Percentiles rank a stretch among this genome's conserved stretches.
These are phyloP conservation scores for Pissodes strobi DNA, from an alignment of 1,140 invertebrate species.

Conservation along the genomic window DNA sequence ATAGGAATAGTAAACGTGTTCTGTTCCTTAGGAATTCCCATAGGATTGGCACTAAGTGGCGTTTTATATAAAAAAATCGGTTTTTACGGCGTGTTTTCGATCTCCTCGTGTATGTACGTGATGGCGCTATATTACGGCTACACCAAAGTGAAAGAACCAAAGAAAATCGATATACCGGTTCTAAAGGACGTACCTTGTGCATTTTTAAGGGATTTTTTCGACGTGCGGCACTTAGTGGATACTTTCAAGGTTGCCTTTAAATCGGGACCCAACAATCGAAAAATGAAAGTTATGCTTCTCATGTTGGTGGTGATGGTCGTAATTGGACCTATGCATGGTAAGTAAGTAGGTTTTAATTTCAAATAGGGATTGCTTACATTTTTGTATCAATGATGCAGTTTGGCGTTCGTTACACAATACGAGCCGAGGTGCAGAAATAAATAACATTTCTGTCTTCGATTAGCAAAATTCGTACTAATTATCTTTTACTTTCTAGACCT, in stretches of 20 bases:
- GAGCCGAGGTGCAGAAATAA: no score
- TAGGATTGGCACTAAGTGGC: slow-evolving; percentile 77
- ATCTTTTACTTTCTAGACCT: no score
- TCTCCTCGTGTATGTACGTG: slow-evolving; percentile 74
- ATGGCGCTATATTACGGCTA: slow-evolving; percentile 74
- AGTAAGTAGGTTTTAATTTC: no score
- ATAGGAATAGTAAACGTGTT: slow-evolving; percentile 85
- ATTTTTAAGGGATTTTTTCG: slow-evolving; percentile 68
- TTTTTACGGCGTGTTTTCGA: slow-evolving; percentile 78
- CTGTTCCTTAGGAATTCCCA: slow-evolving; percentile 77
- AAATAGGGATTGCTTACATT: no score
- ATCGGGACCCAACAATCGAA: slow-evolving; percentile 70
- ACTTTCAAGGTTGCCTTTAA: slow-evolving; percentile 78
- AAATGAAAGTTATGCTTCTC: slow-evolving; percentile 71
- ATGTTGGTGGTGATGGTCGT: slow-evolving; percentile 82
- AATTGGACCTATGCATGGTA: slow-evolving; percentile 80
- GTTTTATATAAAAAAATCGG: slow-evolving; percentile 72
- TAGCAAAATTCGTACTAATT: no score
- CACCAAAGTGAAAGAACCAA: slow-evolving; percentile 66
- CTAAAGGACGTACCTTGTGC: slow-evolving; percentile 52
- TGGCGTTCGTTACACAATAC: no score
- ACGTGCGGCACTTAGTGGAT: slow-evolving; percentile 71
- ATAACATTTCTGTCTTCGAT: no score
- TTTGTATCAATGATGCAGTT: no score
- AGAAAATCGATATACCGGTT: slow-evolving; percentile 55